These are phyloP conservation scores for Ciona savignyi DNA, from an alignment of 23 tunicate species.

Conservation along the genomic window DNA sequence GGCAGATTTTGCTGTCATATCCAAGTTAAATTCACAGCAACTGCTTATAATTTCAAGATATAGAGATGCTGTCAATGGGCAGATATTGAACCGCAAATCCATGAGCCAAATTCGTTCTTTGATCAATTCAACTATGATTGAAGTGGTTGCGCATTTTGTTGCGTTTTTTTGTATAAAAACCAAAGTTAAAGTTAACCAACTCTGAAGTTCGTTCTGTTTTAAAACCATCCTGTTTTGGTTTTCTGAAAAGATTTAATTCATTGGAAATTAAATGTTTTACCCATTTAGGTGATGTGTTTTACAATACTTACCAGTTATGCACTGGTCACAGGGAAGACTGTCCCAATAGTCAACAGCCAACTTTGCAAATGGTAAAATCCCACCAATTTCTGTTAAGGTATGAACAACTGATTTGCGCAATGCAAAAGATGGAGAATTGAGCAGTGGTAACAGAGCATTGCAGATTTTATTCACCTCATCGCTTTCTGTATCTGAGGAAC, in stretches of 20 bases:
- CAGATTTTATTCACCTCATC: background rate
- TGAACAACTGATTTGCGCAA: background rate
- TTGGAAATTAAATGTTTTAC: too few relatives aligned
- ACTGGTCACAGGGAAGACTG: background rate
- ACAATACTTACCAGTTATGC: background rate
- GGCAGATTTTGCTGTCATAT: background rate
- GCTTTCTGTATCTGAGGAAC: background rate
- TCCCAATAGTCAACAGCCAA: background rate
- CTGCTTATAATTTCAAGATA: slow-evolving; percentile 6
- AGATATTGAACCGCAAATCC: background rate
- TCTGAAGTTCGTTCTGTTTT: slow-evolving; percentile 19
- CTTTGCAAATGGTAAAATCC: background rate
- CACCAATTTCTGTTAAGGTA: background rate
- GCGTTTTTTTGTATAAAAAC: background rate
- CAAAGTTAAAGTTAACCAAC: slow-evolving; percentile 9
- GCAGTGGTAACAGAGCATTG: background rate
- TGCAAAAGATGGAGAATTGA: background rate
- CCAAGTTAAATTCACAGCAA: background rate
- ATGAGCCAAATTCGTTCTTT: slow-evolving; percentile 4
- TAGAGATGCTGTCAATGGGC: slow-evolving; percentile 28
- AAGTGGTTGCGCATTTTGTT: background rate
- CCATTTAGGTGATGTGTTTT: too few relatives aligned
- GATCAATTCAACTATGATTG: background rate
- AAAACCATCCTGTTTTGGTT: background rate
- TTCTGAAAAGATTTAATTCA: too few relatives aligned